phyloP scores from a whole-genome alignment of 92 coral and sea anemone species.

The Virgularia gustaviana region DNA sequence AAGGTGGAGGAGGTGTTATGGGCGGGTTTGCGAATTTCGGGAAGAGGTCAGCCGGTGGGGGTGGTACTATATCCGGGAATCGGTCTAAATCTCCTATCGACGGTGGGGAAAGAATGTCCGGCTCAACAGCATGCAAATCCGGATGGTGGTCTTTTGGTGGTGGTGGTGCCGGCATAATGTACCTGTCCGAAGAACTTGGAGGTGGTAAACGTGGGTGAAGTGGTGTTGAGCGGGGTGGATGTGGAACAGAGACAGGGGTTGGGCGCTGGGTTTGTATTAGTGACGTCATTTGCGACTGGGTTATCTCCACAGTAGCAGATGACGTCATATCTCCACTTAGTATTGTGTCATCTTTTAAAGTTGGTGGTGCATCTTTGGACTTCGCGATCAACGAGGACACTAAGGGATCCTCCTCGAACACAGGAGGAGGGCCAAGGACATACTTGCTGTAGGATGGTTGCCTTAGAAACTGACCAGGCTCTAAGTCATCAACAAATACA shows the following conservation, averaged over 20 bases:
- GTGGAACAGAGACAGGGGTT: not conserved
- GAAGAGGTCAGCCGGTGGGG: not conserved
- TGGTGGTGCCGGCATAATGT: not conserved
- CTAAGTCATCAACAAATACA: slow-evolving; percentile 3
- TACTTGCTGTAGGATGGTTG: slow-evolving; percentile 23
- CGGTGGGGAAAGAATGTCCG: not conserved
- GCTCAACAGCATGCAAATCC: no score
- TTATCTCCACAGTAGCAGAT: slow-evolving; percentile 3
- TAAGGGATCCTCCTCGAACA: slow-evolving; percentile 12
- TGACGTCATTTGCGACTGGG: not conserved
- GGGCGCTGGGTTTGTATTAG: not conserved
- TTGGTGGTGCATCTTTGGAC: slow-evolving; percentile 17
- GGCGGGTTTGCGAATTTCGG: not conserved
- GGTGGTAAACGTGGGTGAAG: not conserved
- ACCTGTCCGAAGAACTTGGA: not conserved
- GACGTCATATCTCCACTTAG: not conserved
- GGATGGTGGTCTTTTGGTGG: not conserved
- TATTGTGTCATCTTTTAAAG: not conserved
- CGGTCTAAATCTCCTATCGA: not conserved
- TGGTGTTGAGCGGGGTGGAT: not conserved
- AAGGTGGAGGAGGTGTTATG: slow-evolving; percentile 13
- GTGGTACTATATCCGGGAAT: slow-evolving; percentile 5
- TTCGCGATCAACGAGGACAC: slow-evolving; percentile 14
- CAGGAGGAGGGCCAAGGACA: slow-evolving; percentile 22
- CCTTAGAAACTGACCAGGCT: slow-evolving; percentile 2